phyloP scores from a whole-genome alignment of 2,113 vertebrate species.

The Fulmarus glacialis region DNA sequence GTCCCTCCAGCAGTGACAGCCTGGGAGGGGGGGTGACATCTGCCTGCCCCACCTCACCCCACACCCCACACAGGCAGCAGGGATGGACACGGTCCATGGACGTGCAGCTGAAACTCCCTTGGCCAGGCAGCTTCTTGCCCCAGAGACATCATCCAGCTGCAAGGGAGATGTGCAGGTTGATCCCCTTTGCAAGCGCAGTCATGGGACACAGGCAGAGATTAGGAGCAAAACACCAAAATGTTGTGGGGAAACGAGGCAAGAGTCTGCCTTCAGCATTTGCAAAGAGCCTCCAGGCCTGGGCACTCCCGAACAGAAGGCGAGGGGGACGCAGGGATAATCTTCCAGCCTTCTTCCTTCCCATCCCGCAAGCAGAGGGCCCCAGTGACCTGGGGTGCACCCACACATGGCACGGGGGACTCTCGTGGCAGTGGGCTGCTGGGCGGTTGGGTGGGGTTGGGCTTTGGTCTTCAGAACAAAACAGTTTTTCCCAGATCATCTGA shows the following conservation, averaged over 20 bases:
- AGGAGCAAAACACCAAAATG: not conserved
- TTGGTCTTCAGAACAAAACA: slow-evolving; percentile 31
- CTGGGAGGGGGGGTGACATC: not conserved
- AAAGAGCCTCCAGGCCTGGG: not conserved
- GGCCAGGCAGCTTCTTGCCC: not conserved
- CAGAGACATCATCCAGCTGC: not conserved
- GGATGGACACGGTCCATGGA: rapidly evolving
- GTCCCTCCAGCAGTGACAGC: not conserved
- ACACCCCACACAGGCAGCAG: not conserved
- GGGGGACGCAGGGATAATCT: not conserved
- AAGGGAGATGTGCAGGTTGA: rapidly evolving
- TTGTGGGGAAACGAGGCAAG: not conserved
- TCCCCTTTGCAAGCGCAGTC: not conserved
- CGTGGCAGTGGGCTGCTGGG: not conserved
- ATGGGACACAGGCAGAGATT: not conserved
- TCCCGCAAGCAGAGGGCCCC: not conserved
- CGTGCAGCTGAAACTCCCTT: not conserved
- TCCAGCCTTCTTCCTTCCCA: slow-evolving; percentile 31
- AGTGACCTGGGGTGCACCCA: not conserved
- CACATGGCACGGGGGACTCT: not conserved
- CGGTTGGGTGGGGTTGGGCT: not conserved
- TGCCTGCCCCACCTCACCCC: not conserved
- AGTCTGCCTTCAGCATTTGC: not conserved
- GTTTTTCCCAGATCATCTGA: not conserved
- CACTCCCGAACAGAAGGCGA: not conserved